Conservation (phyloP, 2,113 vertebrate genomes). For the Cygnus atratus region DNA sequence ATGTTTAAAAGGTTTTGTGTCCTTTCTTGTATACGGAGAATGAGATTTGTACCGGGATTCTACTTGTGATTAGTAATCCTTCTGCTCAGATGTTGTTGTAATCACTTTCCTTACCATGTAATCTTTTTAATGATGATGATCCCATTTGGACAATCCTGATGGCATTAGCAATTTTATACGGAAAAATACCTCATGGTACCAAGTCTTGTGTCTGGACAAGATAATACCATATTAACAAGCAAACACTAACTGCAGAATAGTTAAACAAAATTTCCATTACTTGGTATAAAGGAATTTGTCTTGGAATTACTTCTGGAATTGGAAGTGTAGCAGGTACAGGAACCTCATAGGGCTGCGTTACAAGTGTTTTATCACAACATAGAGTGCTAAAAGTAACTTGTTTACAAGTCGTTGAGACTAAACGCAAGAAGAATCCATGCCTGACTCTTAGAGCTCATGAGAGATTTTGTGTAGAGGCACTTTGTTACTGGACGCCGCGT, state of each 20-base stretch:
- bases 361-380: not conserved
- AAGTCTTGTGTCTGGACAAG: slow-evolving; percentile 38
- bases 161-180: slow-evolving; percentile 64
- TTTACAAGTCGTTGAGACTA: slow-evolving; percentile 55
- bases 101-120: slow-evolving; percentile 19
- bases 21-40: slow-evolving; percentile 71
- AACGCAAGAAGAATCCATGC: slow-evolving; percentile 40
- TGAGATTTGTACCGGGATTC: slow-evolving; percentile 55
- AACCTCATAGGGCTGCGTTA: slow-evolving; percentile 6
- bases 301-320: slow-evolving; percentile 38
- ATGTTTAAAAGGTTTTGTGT: slow-evolving; percentile 79
- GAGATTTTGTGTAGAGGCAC: not conserved
- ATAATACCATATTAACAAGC: slow-evolving; percentile 13
- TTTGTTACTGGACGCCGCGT: slow-evolving; percentile 26
- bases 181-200: slow-evolving; percentile 66
- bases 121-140: slow-evolving; percentile 56
- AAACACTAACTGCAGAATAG: slow-evolving; percentile 62
- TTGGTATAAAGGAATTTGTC: slow-evolving; percentile 48
- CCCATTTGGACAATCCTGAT: slow-evolving; percentile 55
- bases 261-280: slow-evolving; percentile 53
- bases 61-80: slow-evolving; percentile 59
- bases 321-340: not conserved
- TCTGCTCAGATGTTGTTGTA: slow-evolving; percentile 16
- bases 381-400: slow-evolving; percentile 40
- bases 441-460: not conserved